Conservation (phyloP, 64 coral and sea anemone genomes). For the Orbicella faveolata region DNA sequence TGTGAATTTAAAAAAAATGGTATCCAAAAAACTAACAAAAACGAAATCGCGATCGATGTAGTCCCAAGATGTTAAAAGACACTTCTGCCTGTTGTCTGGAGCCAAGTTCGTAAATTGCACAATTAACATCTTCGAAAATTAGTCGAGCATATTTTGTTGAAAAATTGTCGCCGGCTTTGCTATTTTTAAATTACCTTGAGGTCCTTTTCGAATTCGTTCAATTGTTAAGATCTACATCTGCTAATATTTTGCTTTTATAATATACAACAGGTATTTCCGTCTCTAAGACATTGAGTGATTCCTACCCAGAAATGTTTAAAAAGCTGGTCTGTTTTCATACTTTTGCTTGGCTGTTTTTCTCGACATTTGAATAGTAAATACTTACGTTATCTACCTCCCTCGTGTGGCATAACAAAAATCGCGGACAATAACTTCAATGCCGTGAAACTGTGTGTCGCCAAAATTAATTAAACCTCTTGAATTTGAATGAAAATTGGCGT, state of each 20-base stretch:
- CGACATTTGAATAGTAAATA: background rate
- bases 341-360: background rate
- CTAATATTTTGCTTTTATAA: background rate
- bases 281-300: background rate
- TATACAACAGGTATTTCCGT: background rate
- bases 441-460: background rate
- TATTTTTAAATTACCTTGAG: background rate
- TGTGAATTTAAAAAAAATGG: too few species aligned
- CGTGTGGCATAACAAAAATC: background rate
- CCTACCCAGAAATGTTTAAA: background rate
- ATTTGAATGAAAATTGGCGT: constrained; percentile 22
- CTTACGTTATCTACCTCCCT: background rate
- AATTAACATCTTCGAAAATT: background rate
- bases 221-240: background rate
- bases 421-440: background rate
- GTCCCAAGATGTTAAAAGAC: too few species aligned
- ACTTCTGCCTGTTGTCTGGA: too few species aligned
- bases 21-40: too few species aligned
- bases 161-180: background rate
- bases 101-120: background rate
- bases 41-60: too few species aligned
- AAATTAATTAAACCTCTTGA: constrained; percentile 19
- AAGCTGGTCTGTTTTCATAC: background rate
- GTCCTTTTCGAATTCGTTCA: background rate
- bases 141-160: background rate